phyloP scores from a whole-genome alignment of 2,797 vertebrate genomes.

The Phataginus tricuspis region DNA sequence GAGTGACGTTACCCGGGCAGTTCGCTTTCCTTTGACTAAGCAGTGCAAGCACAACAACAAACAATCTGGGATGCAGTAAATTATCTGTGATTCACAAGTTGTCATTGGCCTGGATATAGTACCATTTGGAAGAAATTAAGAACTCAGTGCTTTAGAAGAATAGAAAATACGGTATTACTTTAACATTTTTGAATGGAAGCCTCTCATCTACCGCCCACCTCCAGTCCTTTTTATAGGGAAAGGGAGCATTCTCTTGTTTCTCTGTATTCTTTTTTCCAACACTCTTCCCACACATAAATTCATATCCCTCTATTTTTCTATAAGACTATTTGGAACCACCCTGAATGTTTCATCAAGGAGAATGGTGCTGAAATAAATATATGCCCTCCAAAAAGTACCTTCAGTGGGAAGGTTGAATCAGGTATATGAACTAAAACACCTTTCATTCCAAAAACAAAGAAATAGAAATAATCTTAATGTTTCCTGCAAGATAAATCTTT shows the following conservation, averaged over 20 bases:
- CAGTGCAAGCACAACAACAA: not conserved
- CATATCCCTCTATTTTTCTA: not conserved
- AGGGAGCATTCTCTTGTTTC: not conserved
- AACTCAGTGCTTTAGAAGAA: not conserved
- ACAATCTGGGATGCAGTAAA: not conserved
- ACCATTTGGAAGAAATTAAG: not conserved
- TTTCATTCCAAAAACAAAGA: conserved; percentile 57
- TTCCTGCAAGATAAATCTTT: conserved; percentile 40
- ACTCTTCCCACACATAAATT: not conserved
- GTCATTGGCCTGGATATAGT: not conserved
- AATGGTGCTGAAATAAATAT: conserved; percentile 16
- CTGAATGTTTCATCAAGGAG: conserved; percentile 28
- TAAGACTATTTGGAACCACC: not conserved
- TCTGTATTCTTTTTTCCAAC: not conserved
- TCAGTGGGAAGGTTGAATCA: not conserved
- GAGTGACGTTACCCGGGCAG: not conserved
- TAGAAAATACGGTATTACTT: not conserved
- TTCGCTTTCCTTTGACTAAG: not conserved
- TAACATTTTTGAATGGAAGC: not conserved
- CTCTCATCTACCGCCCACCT: not conserved
- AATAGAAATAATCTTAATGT: conserved; percentile 61
- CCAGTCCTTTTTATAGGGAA: not conserved
- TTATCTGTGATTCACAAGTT: not conserved
- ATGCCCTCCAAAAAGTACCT: conserved; percentile 14
- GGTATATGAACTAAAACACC: conserved; percentile 27